Base-by-base conservation (phyloP, 2,113 vertebrate species). In the Probosciger aterrimus region DNA sequence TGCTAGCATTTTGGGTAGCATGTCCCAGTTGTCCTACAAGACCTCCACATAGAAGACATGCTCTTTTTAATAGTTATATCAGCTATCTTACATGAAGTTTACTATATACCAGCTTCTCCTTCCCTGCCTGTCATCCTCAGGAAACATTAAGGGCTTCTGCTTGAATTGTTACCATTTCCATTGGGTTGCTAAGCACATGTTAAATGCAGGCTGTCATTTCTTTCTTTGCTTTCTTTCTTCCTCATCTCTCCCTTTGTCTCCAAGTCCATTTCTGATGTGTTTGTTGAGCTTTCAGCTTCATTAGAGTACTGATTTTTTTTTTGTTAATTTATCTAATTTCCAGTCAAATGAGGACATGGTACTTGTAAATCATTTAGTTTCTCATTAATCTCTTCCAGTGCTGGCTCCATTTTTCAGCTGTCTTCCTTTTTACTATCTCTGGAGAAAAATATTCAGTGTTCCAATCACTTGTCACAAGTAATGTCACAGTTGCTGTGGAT, bases 321-420 rank as follows among this genome's bases (percentile, higher is more conserved):
- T 88, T 2, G 74, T 80, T 97, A 93, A 96, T 97, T 94, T 94
- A 87, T 82, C 89, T 96, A 95, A 96, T 97, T 97, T 71, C 70
- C 64, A 95, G 95, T 93, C 93, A 95, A 96, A 96, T 93, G 71
- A 96, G 89, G 94, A 96, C 91, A 94, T 11, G 52, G 82, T 93
- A 74, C 69, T 92, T 95, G 82, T 93, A 92, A 96, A 91, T 95
- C 92, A 93, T 94, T 95, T 95, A 94, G 82, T 90, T 97, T 83
- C 95, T 97, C 94, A 97, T 96, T 96, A 97, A 96, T 96, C 92
- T 96, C 65, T 93, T 93, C 92, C 74, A 92, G 43, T n/a, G 17
- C 64, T 91, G 50, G 60, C 75, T 93, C 69, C 7, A 46, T 85
- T 95, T 95, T 95, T 91, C 67, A 92, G 69, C 90, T 95, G 67